Percentiles rank a stretch among this genome's conserved stretches.
Conservation (phyloP, 2,113 vertebrate genomes). For the Opisthocomus hoazin region DNA sequence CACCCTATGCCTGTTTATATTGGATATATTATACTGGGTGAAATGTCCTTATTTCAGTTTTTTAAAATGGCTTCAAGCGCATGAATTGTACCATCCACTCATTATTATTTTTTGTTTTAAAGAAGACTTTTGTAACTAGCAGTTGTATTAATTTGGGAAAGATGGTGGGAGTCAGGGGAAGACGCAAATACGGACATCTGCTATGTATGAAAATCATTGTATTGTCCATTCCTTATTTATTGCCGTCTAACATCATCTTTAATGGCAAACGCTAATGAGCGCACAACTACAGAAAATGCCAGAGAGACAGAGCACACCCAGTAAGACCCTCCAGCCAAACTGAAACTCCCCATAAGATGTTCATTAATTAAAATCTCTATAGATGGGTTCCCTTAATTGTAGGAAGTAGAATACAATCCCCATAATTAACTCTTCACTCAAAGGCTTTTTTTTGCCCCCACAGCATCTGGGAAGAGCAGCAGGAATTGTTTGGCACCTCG, state of each 20-base stretch:
- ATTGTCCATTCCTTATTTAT: not conserved
- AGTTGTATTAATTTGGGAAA: not conserved
- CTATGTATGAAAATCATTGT: not conserved
- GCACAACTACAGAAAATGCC: not conserved
- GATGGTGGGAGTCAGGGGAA: not conserved
- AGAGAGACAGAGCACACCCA: not conserved
- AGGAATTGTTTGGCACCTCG: not conserved
- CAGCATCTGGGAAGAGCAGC: not conserved
- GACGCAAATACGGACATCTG: not conserved
- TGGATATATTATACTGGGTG: not conserved
- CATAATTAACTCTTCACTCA: slow-evolving; percentile 30
- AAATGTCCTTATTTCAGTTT: not conserved
- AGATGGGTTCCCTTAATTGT: slow-evolving; percentile 36
- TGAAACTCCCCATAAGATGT: not conserved
- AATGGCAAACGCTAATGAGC: not conserved
- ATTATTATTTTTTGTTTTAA: not conserved
- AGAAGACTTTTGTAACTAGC: not conserved
- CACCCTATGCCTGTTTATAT: not conserved
- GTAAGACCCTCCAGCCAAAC: slow-evolving; percentile 26
- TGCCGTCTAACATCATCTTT: not conserved
- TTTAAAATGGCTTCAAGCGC: not conserved
- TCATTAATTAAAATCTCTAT: slow-evolving; percentile 47
- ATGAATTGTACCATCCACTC: not conserved
- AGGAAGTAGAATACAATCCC: slow-evolving; percentile 4
- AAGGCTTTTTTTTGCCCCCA: not conserved